Evolutionary conservation across 1,140 invertebrate species (phyloP), one percentile per base, ranked within the genome.

Genomic region (Pogonus chalceus): DNA sequence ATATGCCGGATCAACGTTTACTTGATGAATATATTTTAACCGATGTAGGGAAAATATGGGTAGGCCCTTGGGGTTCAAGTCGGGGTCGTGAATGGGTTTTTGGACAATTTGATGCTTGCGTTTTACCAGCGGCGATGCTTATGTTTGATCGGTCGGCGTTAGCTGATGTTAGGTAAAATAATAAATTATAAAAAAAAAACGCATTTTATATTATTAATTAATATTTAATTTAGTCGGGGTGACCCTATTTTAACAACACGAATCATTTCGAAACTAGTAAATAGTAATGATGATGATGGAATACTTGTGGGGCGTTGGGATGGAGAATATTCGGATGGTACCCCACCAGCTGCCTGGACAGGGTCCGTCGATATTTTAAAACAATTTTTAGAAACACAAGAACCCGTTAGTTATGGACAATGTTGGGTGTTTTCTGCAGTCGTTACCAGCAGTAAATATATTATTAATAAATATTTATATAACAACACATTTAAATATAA

Each of bases 361-460:
- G 84, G 82, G 14, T 80, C 77, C 37, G 74, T 79, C 1, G 73
- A 76, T 10, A 85, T 85, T 58, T 61, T 85, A 9, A 72, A 79
- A 49, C 65, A 84, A 58, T 85, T 76, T 65, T 68, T 82, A 48
- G 72, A 76, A 52, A 79, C 72, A 0, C 71, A 77, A 62, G 63
- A 71, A 54, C 72, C 80, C 7, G 85, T 88, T 12, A 78, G 77
- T 20, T 89, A 82, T 63, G 85, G 84, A 1, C 86, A 88, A 62
- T 89, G 85, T 65, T 89, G 84, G 84, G 84, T 88, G 0, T 88
- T 87, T 62, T 79, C 84, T 39, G 85, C 82, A 16, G 76, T 88
- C 12, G 71, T 80, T 9, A 85, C 80, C 23, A 81, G 82, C 60
- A 72, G 82, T 84, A 67, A 72, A 64, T 60, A 35, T 2, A 10